Base-by-base conservation (phyloP, 2,113 vertebrate species). In the Tetrax tetrax region DNA sequence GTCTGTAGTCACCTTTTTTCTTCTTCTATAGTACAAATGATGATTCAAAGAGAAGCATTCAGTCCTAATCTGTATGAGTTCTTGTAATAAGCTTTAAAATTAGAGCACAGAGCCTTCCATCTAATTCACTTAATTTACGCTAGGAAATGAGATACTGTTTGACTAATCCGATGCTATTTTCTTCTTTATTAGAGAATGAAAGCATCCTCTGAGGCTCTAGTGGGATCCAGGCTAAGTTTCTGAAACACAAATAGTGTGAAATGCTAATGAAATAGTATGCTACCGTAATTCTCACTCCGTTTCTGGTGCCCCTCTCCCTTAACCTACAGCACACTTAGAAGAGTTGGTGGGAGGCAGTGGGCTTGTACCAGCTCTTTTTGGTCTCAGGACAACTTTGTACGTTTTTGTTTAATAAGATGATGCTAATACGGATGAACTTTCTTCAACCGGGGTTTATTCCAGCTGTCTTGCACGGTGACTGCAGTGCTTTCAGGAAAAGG, bases 121-220 rank as follows among this genome's bases (percentile, higher is more conserved):
- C 93, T 97, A 95, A 96, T 97, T 96, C 96, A 94, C 81, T 97
- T 97, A 96, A 97, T 97, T 97, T 97, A 95, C 33, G 1, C 91
- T 82, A 88, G 94, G 91, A 96, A 97, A 96, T 96, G 95, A 97
- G 93, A 97, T 96, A 89, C 71, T 92, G 86, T 96, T 97, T 81
- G 78, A 57, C 91, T 97, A 97, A 97, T 96, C 94, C 76, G 0
- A 65, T 83, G 83, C 90, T 92, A 69, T 97, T 96, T 96, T 94
- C 78, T 48, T 75, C 92, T 80, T 96, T 95, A 92, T 94, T 92
- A 97, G 89, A 47, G 68, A 97, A 85, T 85, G 89, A 97, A 95
- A 91, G 85, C 85, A 79, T 95, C 83, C 61, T 93, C 81, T 59
- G 89, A 89, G 79, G 60, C 83, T 96, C 87, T 90, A 83, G 83